Conservation (phyloP, 2,888 invertebrate species). For the Dolichopus griseipennis region DNA sequence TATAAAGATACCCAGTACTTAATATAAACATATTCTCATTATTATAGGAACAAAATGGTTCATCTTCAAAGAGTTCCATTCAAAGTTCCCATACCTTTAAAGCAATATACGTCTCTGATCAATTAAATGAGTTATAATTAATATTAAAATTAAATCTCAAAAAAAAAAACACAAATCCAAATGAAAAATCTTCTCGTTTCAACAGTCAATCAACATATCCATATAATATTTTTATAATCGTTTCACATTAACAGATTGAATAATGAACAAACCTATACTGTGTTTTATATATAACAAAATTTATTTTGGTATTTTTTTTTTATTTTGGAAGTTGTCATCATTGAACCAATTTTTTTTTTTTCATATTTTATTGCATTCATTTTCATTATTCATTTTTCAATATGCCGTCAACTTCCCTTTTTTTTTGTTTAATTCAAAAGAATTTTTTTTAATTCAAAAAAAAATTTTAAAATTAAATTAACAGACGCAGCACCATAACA, state of each 20-base stretch:
- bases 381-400: no score
- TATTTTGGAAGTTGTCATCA: neutral
- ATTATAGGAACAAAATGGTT: no score
- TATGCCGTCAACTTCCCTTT: no score
- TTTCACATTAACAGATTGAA: neutral
- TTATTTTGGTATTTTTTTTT: neutral
- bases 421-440: neutral
- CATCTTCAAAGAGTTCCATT: no score
- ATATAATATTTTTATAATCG: neutral
- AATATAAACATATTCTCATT: no score
- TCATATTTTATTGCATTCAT: constrained; percentile 4
- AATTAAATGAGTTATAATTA: no score
- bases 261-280: neutral
- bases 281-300: neutral
- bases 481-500: neutral
- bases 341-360: constrained; percentile 2
- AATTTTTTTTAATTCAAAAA: no score
- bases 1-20: no score
- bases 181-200: neutral
- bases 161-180: no score
- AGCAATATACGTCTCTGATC: no score
- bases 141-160: no score
- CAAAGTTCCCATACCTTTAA: no score
- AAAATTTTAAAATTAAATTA: neutral
- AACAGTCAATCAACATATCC: neutral